Evolutionary conservation across 2,113 vertebrate species (phyloP).

Genomic region (Rhinopomastus cyanomelas): DNA sequence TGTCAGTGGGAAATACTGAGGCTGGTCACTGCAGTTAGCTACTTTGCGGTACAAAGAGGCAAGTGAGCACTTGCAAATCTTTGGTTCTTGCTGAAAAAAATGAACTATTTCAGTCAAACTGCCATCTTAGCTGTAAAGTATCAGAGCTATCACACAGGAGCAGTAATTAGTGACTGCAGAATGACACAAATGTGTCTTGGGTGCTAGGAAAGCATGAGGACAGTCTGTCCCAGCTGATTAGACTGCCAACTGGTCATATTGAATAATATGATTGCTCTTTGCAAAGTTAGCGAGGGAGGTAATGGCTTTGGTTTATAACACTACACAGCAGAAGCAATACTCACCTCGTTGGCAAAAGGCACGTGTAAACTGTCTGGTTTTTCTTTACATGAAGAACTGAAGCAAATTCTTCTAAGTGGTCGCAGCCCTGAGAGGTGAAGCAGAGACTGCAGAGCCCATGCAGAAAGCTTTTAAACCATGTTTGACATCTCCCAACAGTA

Average conservation of each 20-base stretch:
- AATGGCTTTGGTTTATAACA: neutral
- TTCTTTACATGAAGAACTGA: neutral
- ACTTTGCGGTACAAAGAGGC: neutral
- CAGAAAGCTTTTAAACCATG: neutral
- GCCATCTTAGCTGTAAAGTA: neutral
- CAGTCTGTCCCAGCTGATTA: neutral
- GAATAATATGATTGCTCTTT: neutral
- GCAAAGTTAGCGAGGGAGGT: neutral
- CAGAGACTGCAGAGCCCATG: neutral
- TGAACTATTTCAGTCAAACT: neutral
- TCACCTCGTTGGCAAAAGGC: neutral
- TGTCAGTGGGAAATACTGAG: slow-evolving; percentile 46
- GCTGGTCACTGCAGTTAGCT: slow-evolving; percentile 28
- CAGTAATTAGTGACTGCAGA: neutral
- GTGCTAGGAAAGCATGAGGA: neutral
- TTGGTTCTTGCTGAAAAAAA: neutral
- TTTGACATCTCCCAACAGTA: neutral
- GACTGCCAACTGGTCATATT: neutral
- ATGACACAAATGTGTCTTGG: neutral
- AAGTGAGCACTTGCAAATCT: neutral
- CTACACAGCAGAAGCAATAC: neutral
- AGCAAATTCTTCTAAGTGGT: neutral
- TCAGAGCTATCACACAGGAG: neutral
- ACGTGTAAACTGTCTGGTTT: neutral
- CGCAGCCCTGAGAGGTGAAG: neutral